Conservation (phyloP, 2,888 invertebrate genomes). For the Sinodicranocentrus sp. region DNA sequence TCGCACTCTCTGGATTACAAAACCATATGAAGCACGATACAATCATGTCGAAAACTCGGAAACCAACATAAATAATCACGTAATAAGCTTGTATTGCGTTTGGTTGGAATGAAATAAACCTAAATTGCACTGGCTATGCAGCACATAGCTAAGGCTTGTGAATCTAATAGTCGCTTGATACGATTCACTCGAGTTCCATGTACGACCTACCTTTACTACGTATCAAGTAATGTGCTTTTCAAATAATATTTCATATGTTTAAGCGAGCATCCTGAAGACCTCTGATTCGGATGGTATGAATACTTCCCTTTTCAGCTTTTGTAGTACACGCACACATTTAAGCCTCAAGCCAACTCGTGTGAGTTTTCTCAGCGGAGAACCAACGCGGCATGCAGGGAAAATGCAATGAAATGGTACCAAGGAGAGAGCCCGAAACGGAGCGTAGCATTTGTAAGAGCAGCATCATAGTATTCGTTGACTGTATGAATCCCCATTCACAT, state of each 20-base stretch:
- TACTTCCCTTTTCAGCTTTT: constrained; percentile 5
- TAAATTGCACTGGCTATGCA: not conserved
- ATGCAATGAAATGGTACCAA: constrained; percentile 7
- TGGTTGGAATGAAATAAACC: constrained; percentile 1
- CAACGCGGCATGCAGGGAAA: constrained; percentile 9
- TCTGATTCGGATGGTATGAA: constrained; percentile 2
- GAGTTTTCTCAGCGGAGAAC: too few relatives aligned
- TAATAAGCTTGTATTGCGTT: constrained; percentile 18
- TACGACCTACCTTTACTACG: not conserved
- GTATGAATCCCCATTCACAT: constrained; percentile 55
- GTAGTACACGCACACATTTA: constrained; percentile 1
- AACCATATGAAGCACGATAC: constrained; percentile 7
- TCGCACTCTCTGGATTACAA: not conserved
- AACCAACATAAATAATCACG: constrained; percentile 31
- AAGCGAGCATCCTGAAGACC: constrained; percentile 8
- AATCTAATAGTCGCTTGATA: not conserved
- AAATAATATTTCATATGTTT: constrained; percentile 29
- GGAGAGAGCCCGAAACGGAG: not conserved
- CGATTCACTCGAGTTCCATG: not conserved
- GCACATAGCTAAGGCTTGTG: not conserved
- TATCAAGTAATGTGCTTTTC: constrained; percentile 16
- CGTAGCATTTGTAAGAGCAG: constrained; percentile 23
- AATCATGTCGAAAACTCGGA: constrained; percentile 1
- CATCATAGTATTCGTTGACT: constrained; percentile 20
- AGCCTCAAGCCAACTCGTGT: too few relatives aligned